Evolutionary conservation across 2,888 invertebrate genomes (phyloP).

Genomic region (Cerceris ruficornis): DNA sequence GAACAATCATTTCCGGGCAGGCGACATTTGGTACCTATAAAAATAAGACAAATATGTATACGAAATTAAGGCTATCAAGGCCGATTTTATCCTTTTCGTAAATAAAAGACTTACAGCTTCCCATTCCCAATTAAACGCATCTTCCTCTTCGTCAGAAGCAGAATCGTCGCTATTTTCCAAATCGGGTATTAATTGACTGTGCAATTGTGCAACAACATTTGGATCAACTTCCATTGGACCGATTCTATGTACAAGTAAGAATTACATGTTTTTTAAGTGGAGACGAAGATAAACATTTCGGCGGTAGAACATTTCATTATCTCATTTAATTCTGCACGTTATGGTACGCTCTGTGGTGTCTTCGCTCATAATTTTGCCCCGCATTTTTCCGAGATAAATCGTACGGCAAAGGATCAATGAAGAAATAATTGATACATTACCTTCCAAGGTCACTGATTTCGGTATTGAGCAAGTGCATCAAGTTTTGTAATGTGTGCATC

Average conservation of each 20-base stretch:
- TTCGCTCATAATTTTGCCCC: too few relatives aligned
- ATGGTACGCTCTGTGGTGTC: too few relatives aligned
- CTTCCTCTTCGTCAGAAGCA: slow-evolving; percentile 87
- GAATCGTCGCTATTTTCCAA: slow-evolving; percentile 86
- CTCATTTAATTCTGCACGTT: too few relatives aligned
- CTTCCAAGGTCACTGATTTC: slow-evolving; percentile 88
- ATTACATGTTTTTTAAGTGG: too few relatives aligned
- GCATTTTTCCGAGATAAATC: too few relatives aligned
- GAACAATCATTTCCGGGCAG: slow-evolving; percentile 82
- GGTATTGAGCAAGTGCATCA: slow-evolving; percentile 87
- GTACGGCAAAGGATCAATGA: background rate
- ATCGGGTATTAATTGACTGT: slow-evolving; percentile 85
- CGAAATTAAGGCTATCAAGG: background rate
- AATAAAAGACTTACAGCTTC: slow-evolving; percentile 85
- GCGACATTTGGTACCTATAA: slow-evolving; percentile 83
- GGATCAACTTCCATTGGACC: slow-evolving; percentile 85
- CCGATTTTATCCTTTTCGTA: background rate
- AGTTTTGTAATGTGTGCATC: slow-evolving; percentile 88
- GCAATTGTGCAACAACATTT: slow-evolving; percentile 84
- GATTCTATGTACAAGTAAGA: slow-evolving; percentile 80
- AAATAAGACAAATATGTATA: background rate
- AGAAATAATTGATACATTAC: slow-evolving; percentile 78
- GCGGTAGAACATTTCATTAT: too few relatives aligned
- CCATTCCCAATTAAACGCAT: slow-evolving; percentile 91
- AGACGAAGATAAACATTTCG: too few relatives aligned